Evolutionary conservation across 2,888 invertebrate genomes (phyloP).

Genomic region (Andrena fulva): DNA sequence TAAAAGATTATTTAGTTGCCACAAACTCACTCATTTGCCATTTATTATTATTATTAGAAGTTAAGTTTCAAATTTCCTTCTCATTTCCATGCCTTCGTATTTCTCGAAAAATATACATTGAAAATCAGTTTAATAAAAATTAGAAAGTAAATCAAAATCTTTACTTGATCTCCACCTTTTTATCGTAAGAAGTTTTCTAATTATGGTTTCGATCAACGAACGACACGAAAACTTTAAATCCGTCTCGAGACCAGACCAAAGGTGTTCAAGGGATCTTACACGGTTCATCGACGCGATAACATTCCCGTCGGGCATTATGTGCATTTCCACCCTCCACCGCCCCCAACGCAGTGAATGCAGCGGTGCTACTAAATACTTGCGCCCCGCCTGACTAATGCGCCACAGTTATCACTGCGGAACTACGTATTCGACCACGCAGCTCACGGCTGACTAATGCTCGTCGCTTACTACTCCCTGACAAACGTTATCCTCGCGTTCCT

Average conservation of each 20-base stretch:
- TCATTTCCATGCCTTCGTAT: too few species aligned
- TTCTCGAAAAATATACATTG: too few species aligned
- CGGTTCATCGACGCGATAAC: constrained; percentile 32
- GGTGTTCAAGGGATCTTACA: background rate
- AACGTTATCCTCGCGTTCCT: constrained; percentile 41
- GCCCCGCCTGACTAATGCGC: constrained; percentile 47
- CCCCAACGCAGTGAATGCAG: constrained; percentile 12
- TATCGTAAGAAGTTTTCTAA: too few species aligned
- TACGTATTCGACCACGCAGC: constrained; percentile 33
- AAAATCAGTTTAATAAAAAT: too few species aligned
- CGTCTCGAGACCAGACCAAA: background rate
- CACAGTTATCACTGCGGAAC: constrained; percentile 55
- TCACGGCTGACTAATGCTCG: constrained; percentile 53
- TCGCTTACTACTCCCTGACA: constrained; percentile 32
- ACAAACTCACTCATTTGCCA: too few species aligned
- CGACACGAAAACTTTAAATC: background rate
- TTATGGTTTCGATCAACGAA: background rate
- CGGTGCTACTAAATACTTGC: constrained; percentile 29
- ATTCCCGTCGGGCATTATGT: constrained; percentile 27
- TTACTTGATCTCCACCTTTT: too few species aligned
- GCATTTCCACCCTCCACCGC: background rate
- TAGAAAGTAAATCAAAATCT: too few species aligned
- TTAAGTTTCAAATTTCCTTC: too few species aligned
- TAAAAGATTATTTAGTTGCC: too few species aligned
- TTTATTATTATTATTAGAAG: too few species aligned